Conservation (phyloP, 2,797 vertebrate species). For the Choloepus didactylus region DNA sequence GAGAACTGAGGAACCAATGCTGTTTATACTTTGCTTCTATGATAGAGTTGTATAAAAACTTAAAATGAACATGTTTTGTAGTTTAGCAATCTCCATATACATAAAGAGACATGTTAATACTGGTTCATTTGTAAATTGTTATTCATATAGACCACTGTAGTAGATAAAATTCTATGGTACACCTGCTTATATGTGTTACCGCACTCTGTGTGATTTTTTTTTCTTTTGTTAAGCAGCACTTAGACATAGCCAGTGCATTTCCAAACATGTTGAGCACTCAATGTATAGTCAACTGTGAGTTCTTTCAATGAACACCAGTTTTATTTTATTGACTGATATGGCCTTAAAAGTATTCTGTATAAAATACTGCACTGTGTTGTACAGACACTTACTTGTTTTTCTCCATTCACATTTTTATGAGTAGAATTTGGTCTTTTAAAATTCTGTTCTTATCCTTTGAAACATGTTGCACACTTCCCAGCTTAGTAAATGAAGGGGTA, state of each 20-base stretch:
- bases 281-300: constrained; percentile 7
- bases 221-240: constrained; percentile 69
- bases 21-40: constrained; percentile 83
- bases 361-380: constrained; percentile 75
- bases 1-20: constrained; percentile 81
- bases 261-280: constrained; percentile 48
- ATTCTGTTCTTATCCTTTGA: constrained; percentile 80
- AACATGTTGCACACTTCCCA: constrained; percentile 84
- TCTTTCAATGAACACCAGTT: constrained; percentile 68
- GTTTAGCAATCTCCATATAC: constrained; percentile 79
- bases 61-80: constrained; percentile 81
- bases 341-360: constrained; percentile 82
- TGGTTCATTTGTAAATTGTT: constrained; percentile 77
- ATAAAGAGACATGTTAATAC: constrained; percentile 84
- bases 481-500: constrained; percentile 83
- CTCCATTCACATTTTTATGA: constrained; percentile 76
- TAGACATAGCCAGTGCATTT: constrained; percentile 49
- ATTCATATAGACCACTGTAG: constrained; percentile 74
- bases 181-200: constrained; percentile 81
- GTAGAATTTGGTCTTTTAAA: constrained; percentile 74
- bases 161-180: constrained; percentile 73
- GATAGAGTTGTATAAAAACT: constrained; percentile 73
- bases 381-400: constrained; percentile 82
- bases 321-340: constrained; percentile 81
- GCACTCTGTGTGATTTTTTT: constrained; percentile 83